Conservation (phyloP, 2,113 vertebrate species). For the Emydura subglobosa region DNA sequence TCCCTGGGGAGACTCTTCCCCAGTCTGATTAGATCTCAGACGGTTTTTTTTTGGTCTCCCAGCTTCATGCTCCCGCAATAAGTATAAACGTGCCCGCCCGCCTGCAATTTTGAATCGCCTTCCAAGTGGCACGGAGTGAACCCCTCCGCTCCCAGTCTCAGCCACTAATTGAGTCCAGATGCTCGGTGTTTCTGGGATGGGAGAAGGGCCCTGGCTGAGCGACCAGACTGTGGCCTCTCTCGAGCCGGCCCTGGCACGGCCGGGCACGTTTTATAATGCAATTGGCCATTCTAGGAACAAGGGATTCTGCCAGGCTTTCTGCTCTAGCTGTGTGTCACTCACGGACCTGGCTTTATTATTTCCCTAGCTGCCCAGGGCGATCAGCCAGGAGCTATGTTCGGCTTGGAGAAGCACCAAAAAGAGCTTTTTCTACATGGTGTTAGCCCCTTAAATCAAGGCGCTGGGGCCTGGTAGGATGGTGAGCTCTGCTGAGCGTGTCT, state of each 20-base stretch:
- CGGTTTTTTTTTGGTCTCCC: neutral
- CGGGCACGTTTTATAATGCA: neutral
- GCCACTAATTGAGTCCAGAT: neutral
- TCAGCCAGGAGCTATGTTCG: neutral
- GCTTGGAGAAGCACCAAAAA: neutral
- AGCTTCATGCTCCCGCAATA: neutral
- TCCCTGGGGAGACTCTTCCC: neutral
- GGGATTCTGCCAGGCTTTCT: neutral
- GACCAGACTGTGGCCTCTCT: neutral
- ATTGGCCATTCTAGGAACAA: neutral
- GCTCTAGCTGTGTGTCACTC: too few relatives aligned
- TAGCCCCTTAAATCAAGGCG: too few relatives aligned
- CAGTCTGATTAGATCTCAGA: too few relatives aligned
- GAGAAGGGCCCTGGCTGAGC: neutral
- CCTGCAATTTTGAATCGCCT: neutral
- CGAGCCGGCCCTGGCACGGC: neutral
- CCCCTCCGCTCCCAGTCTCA: neutral
- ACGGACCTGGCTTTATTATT: neutral
- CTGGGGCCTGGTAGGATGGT: too few relatives aligned
- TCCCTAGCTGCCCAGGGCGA: neutral
- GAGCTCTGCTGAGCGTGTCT: too few relatives aligned
- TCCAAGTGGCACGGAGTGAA: neutral
- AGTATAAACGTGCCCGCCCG: neutral
- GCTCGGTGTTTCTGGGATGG: neutral
- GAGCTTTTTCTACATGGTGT: neutral